phyloP scores from a whole-genome alignment of 2,888 invertebrate genomes.

The Caenorhabditis sp. region DNA sequence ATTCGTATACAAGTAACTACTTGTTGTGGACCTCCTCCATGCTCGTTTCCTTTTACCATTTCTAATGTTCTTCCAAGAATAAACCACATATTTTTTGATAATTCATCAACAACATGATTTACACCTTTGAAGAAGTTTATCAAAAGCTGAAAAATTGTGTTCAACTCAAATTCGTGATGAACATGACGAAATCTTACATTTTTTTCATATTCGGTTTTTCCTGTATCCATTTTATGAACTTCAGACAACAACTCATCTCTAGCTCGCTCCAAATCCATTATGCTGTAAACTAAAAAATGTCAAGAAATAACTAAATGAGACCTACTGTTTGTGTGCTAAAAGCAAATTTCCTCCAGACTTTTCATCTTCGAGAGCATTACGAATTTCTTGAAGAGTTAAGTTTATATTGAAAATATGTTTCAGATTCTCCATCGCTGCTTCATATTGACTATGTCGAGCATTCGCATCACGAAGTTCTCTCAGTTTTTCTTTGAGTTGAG shows the following conservation, averaged over 20 bases:
- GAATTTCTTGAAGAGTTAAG: conserved; percentile 85
- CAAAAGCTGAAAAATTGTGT: conserved; percentile 76
- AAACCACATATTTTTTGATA: conserved; percentile 77
- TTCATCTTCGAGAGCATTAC: conserved; percentile 88
- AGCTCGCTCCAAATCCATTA: conserved; percentile 93
- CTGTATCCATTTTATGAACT: conserved; percentile 81
- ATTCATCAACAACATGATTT: conserved; percentile 83
- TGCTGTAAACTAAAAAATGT: conserved; percentile 75
- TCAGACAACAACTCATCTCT: conserved; percentile 93
- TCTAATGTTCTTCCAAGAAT: conserved; percentile 88
- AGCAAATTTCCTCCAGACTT: conserved; percentile 79
- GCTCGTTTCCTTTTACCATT: conserved; percentile 77
- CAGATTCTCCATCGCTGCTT: conserved; percentile 94
- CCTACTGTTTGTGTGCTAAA: conserved; percentile 84
- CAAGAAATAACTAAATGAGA: conserved; percentile 4
- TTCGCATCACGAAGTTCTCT: conserved; percentile 90
- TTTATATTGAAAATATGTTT: conserved; percentile 98
- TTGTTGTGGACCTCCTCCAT: conserved; percentile 77
- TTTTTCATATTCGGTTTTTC: conserved; percentile 61
- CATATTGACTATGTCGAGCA: conserved; percentile 90
- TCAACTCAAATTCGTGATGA: background rate
- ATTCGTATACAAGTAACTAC: conserved; percentile 94
- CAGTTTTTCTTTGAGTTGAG: conserved; percentile 82
- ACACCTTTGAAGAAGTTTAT: conserved; percentile 96
- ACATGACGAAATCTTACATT: conserved; percentile 41